These are phyloP conservation scores for Poeciliopsis occidentalis DNA, from an alignment of 2,113 vertebrate species.

Conservation along the genomic window DNA sequence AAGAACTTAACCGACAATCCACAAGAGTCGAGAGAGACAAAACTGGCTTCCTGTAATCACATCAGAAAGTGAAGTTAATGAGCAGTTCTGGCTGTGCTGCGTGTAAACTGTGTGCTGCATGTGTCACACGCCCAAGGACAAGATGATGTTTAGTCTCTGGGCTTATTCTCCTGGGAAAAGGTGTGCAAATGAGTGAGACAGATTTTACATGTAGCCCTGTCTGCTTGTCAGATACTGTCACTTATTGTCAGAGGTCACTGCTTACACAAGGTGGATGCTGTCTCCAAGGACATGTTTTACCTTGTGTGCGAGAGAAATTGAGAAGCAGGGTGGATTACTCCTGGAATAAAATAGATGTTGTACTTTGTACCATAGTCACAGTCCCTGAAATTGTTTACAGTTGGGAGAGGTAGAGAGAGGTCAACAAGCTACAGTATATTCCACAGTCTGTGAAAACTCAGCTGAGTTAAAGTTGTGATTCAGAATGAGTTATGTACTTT, in stretches of 20 bases:
- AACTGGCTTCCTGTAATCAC: not conserved
- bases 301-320: slow-evolving; percentile 47
- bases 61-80: not conserved
- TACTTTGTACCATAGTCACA: slow-evolving; percentile 34
- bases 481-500: no score
- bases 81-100: slow-evolving; percentile 3
- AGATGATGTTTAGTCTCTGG: slow-evolving; percentile 37
- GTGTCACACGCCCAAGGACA: slow-evolving; percentile 29
- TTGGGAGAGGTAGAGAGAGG: not conserved
- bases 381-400: slow-evolving; percentile 32
- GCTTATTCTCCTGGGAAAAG: slow-evolving; percentile 51
- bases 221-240: slow-evolving; percentile 76
- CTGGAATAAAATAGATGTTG: slow-evolving; percentile 53
- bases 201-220: slow-evolving; percentile 70
- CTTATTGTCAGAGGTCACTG: slow-evolving; percentile 76
- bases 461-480: no score
- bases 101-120: slow-evolving; percentile 7
- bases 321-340: slow-evolving; percentile 41
- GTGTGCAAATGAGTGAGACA: slow-evolving; percentile 74
- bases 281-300: slow-evolving; percentile 64
- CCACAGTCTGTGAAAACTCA: not conserved
- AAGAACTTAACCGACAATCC: slow-evolving; percentile 8
- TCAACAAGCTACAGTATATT: not conserved
- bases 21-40: not conserved
- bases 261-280: slow-evolving; percentile 61